These are phyloP conservation scores for Spodoptera litura DNA, from an alignment of 1,140 invertebrate species.

Conservation along the genomic window DNA sequence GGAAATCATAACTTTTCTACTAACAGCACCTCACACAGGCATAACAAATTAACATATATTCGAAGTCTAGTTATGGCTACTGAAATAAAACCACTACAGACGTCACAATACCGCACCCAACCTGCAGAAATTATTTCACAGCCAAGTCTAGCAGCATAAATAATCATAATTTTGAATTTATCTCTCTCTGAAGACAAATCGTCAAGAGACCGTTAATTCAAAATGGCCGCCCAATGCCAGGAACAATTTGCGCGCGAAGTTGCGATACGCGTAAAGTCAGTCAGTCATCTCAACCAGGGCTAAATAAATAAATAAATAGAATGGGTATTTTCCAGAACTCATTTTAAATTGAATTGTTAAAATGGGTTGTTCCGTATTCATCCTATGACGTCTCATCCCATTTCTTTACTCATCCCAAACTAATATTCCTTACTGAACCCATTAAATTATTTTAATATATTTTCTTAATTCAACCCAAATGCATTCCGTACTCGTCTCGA, in stretches of 20 bases:
- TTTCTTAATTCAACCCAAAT: too few species aligned
- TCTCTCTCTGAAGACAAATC: not conserved
- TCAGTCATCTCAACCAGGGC: constrained; percentile 21
- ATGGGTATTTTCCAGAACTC: not conserved
- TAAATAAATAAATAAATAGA: not conserved
- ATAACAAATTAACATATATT: not conserved
- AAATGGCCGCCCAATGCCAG: not conserved
- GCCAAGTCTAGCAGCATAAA: not conserved
- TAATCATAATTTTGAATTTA: not conserved
- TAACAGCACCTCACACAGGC: not conserved
- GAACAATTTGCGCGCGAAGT: not conserved
- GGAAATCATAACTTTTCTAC: not conserved
- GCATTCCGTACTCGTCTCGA: too few species aligned
- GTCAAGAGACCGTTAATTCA: not conserved
- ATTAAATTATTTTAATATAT: too few species aligned
- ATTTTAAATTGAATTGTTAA: not conserved
- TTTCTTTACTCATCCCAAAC: too few species aligned
- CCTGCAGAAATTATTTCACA: not conserved
- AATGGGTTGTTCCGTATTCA: too few species aligned
- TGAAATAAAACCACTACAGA: not conserved
- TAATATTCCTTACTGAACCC: too few species aligned
- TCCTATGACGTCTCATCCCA: too few species aligned
- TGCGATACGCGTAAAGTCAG: not conserved
- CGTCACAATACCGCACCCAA: constrained; percentile 16
- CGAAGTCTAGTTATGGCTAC: not conserved